Percentiles rank a stretch among this genome's conserved stretches.
phyloP scores from a whole-genome alignment of 1,140 invertebrate species.

The Megathymus violae region DNA sequence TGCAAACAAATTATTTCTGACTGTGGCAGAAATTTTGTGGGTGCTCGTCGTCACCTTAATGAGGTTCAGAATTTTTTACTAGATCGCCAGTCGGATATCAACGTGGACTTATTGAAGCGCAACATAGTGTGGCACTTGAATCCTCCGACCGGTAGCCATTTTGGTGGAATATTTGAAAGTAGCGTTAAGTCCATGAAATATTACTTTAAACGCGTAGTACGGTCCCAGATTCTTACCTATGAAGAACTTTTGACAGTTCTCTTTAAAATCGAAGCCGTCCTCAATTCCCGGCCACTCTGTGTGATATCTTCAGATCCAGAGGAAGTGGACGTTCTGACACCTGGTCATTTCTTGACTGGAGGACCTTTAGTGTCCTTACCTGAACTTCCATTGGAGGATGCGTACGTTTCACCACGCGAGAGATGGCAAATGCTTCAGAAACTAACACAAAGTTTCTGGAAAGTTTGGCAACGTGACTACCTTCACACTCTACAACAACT shows the following conservation, averaged over 20 bases:
- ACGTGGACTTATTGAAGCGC: constrained; percentile 1
- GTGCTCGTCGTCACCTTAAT: constrained; percentile 10
- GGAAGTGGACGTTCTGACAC: constrained; percentile 46
- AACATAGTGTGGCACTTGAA: constrained; percentile 49
- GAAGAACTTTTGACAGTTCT: constrained; percentile 32
- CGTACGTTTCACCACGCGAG: neutral
- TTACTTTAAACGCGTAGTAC: constrained; percentile 31
- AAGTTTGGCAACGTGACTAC: constrained; percentile 6
- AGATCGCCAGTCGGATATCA: neutral
- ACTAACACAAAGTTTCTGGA: constrained; percentile 4
- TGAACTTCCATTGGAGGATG: constrained; percentile 28
- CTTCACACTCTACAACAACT: constrained; percentile 2
- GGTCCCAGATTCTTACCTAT: constrained; percentile 27
- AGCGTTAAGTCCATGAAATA: constrained; percentile 37
- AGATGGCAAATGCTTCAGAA: constrained; percentile 3
- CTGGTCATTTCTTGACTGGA: constrained; percentile 60
- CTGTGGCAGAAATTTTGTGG: constrained; percentile 18
- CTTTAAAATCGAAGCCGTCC: constrained; percentile 41
- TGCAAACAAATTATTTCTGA: constrained; percentile 10
- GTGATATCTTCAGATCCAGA: constrained; percentile 35
- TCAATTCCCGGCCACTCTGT: constrained; percentile 49
- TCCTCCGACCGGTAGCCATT: constrained; percentile 55
- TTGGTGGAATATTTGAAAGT: constrained; percentile 62
- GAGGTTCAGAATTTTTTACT: neutral
- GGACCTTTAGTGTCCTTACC: constrained; percentile 40